These are phyloP conservation scores for Lochmaea capreae DNA, from an alignment of 2,888 invertebrate species.

Conservation along the genomic window DNA sequence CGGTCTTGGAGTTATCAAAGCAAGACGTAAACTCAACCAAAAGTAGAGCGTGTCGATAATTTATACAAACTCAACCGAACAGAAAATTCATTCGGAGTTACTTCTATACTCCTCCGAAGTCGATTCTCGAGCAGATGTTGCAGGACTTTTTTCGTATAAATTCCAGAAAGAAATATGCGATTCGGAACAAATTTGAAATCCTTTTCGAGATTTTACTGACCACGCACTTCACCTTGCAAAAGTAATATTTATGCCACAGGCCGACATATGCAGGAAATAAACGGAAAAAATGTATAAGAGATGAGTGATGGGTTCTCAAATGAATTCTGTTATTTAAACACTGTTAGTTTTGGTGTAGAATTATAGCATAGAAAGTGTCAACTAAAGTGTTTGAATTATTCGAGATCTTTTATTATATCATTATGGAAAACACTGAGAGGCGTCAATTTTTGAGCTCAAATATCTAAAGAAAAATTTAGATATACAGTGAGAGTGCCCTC, in stretches of 20 bases:
- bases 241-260: conserved; percentile 51
- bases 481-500: too few relatives aligned
- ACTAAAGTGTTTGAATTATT: too few relatives aligned
- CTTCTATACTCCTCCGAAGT: conserved; percentile 13
- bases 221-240: conserved; percentile 48
- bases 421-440: too few relatives aligned
- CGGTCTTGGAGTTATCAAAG: too few relatives aligned
- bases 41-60: conserved; percentile 17
- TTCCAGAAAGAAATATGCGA: conserved; percentile 45
- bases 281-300: conserved; percentile 42
- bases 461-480: too few relatives aligned
- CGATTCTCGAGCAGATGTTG: conserved; percentile 40
- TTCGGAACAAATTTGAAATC: conserved; percentile 46
- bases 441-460: too few relatives aligned
- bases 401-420: too few relatives aligned
- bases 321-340: neutral
- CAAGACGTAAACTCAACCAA: neutral
- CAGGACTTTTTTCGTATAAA: conserved; percentile 46
- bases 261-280: conserved; percentile 50
- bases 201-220: conserved; percentile 49
- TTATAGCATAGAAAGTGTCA: too few relatives aligned
- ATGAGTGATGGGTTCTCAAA: neutral
- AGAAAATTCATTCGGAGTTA: conserved; percentile 24
- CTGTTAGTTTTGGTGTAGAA: neutral
- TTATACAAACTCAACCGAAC: conserved; percentile 20